These are phyloP conservation scores for Cladopsammia gracilis DNA, from an alignment of 64 coral and sea anemone species.

Conservation along the genomic window DNA sequence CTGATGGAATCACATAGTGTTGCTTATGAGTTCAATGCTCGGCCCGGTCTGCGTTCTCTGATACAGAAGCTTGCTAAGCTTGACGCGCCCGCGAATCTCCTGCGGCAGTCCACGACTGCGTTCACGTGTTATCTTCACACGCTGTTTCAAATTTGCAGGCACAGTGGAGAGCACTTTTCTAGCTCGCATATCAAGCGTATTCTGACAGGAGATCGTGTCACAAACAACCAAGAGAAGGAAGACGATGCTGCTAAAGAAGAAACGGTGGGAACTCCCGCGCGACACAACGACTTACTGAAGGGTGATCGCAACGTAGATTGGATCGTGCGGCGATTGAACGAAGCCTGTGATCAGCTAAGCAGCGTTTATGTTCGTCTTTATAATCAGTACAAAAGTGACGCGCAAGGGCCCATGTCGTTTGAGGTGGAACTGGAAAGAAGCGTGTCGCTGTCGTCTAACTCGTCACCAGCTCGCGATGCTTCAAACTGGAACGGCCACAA, in stretches of 20 bases:
- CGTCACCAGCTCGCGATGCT: conserved; percentile 82
- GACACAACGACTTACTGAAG: conserved; percentile 90
- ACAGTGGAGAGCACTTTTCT: conserved; percentile 96
- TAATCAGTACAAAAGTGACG: conserved; percentile 82
- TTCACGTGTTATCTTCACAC: conserved; percentile 97
- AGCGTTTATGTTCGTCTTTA: conserved; percentile 95
- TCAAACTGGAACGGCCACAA: conserved; percentile 3
- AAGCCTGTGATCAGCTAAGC: conserved; percentile 94
- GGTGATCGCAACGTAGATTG: conserved; percentile 92
- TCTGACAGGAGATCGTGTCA: conserved; percentile 89
- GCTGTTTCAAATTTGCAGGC: conserved; percentile 97
- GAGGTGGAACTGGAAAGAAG: conserved; percentile 83
- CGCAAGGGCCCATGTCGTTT: conserved; percentile 28
- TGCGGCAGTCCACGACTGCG: conserved; percentile 96
- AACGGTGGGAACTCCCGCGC: conserved; percentile 10
- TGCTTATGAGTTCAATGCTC: conserved; percentile 97
- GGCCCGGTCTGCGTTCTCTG: conserved; percentile 88
- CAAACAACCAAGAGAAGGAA: conserved; percentile 61
- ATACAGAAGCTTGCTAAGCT: conserved; percentile 95
- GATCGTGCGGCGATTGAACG: conserved; percentile 94
- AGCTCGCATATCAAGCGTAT: conserved; percentile 96
- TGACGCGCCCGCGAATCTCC: conserved; percentile 89
- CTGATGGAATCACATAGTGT: conserved; percentile 98
- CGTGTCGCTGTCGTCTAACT: conserved; percentile 76
- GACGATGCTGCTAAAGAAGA: conserved; percentile 78